phyloP scores from a whole-genome alignment of 2,888 invertebrate genomes.

The Augiades crinisus region DNA sequence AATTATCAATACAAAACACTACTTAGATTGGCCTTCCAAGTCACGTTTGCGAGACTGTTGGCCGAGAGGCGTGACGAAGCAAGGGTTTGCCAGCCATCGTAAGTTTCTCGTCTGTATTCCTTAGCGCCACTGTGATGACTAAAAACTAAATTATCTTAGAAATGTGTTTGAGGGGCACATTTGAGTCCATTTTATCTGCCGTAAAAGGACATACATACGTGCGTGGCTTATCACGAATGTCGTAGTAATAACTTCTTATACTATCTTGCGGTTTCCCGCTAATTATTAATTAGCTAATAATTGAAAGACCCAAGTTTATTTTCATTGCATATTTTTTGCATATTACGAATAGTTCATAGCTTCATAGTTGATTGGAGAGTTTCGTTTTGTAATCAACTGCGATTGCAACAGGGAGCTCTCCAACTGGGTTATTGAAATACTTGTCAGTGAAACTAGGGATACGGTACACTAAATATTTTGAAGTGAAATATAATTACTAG shows the following conservation, averaged over 20 bases:
- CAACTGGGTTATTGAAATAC: no score
- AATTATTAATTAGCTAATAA: no score
- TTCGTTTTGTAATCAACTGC: no score
- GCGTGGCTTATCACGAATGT: slow-evolving; percentile 11
- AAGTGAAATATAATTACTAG: no score
- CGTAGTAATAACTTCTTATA: slow-evolving; percentile 5
- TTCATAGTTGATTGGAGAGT: no score
- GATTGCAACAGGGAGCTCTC: no score
- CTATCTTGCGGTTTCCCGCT: background rate
- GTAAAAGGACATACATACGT: slow-evolving; percentile 15
- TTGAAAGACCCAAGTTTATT: no score
- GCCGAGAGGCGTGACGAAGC: slow-evolving; percentile 13
- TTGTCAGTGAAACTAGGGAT: no score
- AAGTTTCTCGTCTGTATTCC: slow-evolving; percentile 10
- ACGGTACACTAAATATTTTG: no score
- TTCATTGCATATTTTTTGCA: no score
- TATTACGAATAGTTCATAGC: no score
- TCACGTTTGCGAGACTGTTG: slow-evolving; percentile 15
- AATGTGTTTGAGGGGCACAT: slow-evolving; percentile 17
- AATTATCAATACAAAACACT: background rate
- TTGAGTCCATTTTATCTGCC: slow-evolving; percentile 11
- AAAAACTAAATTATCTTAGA: slow-evolving; percentile 21
- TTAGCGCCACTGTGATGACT: slow-evolving; percentile 14
- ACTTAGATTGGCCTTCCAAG: slow-evolving; percentile 2
- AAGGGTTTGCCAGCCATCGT: slow-evolving; percentile 15